Evolutionary conservation across 2,797 vertebrate genomes (phyloP), one percentile per base, ranked within the genome.

Genomic region (Bradypodion pumilum): DNA sequence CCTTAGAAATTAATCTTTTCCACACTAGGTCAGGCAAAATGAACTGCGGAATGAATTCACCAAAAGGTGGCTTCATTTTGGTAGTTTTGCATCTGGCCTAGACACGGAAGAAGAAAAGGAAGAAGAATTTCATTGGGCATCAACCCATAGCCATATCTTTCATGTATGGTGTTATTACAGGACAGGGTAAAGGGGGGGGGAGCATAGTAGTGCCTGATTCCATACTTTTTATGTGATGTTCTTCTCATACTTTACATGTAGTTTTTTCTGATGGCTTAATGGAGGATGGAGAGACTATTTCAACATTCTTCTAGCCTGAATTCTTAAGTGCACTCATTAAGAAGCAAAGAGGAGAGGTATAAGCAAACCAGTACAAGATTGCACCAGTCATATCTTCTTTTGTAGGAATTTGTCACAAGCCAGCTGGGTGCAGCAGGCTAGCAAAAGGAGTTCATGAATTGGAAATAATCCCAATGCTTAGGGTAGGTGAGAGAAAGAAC

Each of bases 71-170:
- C n/a, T n/a, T n/a, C n/a, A n/a, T n/a, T n/a, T n/a, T n/a, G n/a
- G n/a, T n/a, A n/a, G n/a, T n/a, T n/a, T n/a, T n/a, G n/a, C n/a
- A n/a, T n/a, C n/a, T n/a, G n/a, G n/a, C n/a, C n/a, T n/a, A n/a
- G n/a, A n/a, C n/a, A n/a, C n/a, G n/a, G n/a, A n/a, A n/a, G n/a
- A n/a, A n/a, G n/a, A n/a, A n/a, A n/a, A n/a, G n/a, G n/a, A n/a
- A n/a, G n/a, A n/a, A n/a, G n/a, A 56, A 68, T 85, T 81, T 88
- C 73, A 80, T 81, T 40, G 85, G 37, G 85, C 59, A 81, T 4
- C 60, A 74, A 74, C 69, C 29, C 9, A 4, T 85, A 32, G 70
- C 76, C 49, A 77, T 72, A 32, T 49, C 65, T 80, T n/a, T n/a
- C n/a, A n/a, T 87, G 6, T 27, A 7, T 62, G 29, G 32, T 42